Evolutionary conservation across 2,888 invertebrate species (phyloP).

Genomic region (Tetanocera ferruginea): DNA sequence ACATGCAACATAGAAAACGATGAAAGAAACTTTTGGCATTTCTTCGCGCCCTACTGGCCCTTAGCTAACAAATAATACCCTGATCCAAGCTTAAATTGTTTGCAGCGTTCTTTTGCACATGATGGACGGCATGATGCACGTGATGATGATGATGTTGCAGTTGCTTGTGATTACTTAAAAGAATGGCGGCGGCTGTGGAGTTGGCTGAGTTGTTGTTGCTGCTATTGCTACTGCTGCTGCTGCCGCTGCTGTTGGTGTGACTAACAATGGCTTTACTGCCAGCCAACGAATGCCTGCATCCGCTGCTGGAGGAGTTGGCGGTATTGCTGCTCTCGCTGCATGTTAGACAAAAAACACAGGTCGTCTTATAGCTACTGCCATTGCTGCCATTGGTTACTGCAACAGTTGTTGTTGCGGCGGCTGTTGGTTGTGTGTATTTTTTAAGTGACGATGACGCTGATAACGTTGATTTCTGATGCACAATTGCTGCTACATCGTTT

Average conservation of each 20-base stretch:
- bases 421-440: constrained; percentile 10
- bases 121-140: constrained; percentile 58
- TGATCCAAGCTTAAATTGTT: constrained; percentile 68
- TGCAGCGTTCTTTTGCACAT: constrained; percentile 62
- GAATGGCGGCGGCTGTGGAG: constrained; percentile 40
- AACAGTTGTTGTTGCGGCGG: constrained; percentile 20
- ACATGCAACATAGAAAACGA: constrained; percentile 69
- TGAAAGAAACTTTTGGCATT: constrained; percentile 70
- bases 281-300: constrained; percentile 57
- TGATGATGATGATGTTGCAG: constrained; percentile 48
- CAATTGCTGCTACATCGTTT: neutral
- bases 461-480: constrained; percentile 3
- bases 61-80: constrained; percentile 71
- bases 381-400: constrained; percentile 42
- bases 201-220: constrained; percentile 25
- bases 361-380: constrained; percentile 44
- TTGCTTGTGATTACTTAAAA: constrained; percentile 37
- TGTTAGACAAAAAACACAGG: constrained; percentile 57
- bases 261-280: constrained; percentile 44
- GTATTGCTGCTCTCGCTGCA: constrained; percentile 50
- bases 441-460: constrained; percentile 3
- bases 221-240: constrained; percentile 46
- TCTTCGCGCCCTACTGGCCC: constrained; percentile 67
- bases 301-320: constrained; percentile 36
- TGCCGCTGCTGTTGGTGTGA: constrained; percentile 41